Percentiles rank a stretch among this genome's conserved stretches.
Conservation (phyloP, 2,888 invertebrate species). For the Ochropacha duplaris region DNA sequence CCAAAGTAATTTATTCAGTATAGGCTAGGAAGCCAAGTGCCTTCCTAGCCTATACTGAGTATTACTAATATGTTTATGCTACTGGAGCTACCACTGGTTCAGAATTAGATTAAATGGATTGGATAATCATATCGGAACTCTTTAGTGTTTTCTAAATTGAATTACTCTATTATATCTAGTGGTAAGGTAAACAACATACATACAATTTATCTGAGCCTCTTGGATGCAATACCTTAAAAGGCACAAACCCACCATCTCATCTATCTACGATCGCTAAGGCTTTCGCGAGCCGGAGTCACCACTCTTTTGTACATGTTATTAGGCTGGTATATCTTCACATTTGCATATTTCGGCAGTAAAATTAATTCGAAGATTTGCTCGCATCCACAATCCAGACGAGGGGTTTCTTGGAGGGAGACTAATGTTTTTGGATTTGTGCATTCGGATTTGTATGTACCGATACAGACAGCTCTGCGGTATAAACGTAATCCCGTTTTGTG, state of each 20-base stretch:
- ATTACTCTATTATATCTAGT: too few relatives aligned
- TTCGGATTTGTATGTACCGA: constrained; percentile 62
- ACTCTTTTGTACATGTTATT: constrained; percentile 84
- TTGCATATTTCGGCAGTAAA: constrained; percentile 84
- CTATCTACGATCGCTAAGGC: constrained; percentile 39
- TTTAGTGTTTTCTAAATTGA: too few relatives aligned
- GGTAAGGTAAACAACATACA: too few relatives aligned
- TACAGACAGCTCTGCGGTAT: constrained; percentile 44
- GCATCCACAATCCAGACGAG: constrained; percentile 68
- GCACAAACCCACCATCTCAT: constrained; percentile 19
- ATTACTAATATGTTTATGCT: too few relatives aligned
- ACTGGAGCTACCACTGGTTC: too few relatives aligned
- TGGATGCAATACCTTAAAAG: constrained; percentile 23
- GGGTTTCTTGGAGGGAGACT: constrained; percentile 53
- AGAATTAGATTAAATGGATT: too few relatives aligned
- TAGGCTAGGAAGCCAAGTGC: too few relatives aligned
- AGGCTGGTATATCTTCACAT: constrained; percentile 79
- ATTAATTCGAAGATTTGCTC: constrained; percentile 84
- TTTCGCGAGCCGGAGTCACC: constrained; percentile 70
- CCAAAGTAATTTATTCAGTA: too few relatives aligned
- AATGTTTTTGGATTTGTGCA: constrained; percentile 78
- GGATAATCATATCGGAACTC: too few relatives aligned
- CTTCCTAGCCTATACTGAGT: too few relatives aligned
- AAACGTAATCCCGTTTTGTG: constrained; percentile 38
- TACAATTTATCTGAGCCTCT: neutral